Percentiles rank a stretch among this genome's conserved stretches.
Evolutionary conservation across 2,113 vertebrate species (phyloP).

Genomic region (Cavia aperea): DNA sequence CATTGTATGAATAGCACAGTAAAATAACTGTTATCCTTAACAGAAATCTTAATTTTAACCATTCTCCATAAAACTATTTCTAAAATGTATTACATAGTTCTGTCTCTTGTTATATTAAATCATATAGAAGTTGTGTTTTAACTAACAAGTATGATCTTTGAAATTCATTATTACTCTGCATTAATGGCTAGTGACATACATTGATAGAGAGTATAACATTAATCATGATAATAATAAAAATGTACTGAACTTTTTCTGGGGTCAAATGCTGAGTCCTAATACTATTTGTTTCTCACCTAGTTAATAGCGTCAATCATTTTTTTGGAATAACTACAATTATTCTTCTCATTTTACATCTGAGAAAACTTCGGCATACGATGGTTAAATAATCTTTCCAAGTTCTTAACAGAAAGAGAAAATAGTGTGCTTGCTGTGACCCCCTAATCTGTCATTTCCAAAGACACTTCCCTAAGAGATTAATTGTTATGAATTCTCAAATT

Average conservation of each 20-base stretch:
- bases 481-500: background rate
- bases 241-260: background rate
- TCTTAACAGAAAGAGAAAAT: background rate
- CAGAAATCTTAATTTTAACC: background rate
- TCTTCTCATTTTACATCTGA: background rate
- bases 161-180: background rate
- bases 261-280: background rate
- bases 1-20: background rate
- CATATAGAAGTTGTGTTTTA: background rate
- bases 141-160: background rate
- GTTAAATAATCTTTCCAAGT: background rate
- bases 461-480: background rate
- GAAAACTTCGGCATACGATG: background rate
- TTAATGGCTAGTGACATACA: background rate
- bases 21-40: background rate
- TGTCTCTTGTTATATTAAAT: background rate
- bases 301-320: slow-evolving; percentile 13
- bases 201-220: background rate
- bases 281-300: background rate
- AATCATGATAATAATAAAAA: background rate
- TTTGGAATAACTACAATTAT: background rate
- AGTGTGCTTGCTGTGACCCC: background rate
- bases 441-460: background rate
- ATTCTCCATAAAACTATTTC: background rate
- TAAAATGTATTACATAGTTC: slow-evolving; percentile 2